Evolutionary conservation across 2,113 vertebrate species (phyloP), one percentile per base, ranked within the genome.

Genomic region (Limnothrissa miodon): DNA sequence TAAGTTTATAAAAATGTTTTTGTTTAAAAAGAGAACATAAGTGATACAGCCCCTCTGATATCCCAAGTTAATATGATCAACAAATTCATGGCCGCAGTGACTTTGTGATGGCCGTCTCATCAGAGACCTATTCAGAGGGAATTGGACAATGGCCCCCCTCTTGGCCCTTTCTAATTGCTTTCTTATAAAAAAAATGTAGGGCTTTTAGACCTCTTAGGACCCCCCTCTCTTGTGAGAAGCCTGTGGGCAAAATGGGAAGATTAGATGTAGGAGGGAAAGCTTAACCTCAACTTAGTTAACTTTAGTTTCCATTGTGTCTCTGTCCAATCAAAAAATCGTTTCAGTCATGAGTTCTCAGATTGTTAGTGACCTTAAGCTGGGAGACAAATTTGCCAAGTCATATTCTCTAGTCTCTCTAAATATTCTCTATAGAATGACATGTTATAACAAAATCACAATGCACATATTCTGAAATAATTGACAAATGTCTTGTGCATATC

Each of bases 111-210:
- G 66, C 66, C 33, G 66, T 33, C 66, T 74, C 66, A 74, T 74
- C 66, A 74, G 66, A 74, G 11, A 29, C 1, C 59, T 4, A 15
- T 74, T 70, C 62, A 70, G 44, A 45, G 82, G 39, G 81, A 79
- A 45, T 10, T 53, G 78, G 46, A 85, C 79, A 51, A 78, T 56
- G 59, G 84, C 81, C 80, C 84, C 46, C 84, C 80, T 70, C 82
- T 87, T 85, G 84, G 82, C 84, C 80, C 81, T 70, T 85, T 82
- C 53, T 45, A 44, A 74, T 66, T 45, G 51, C 45, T 79, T 81
- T 83, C 84, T 85, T 83, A 85, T 87, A 78, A 85, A 80, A 78
- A 80, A 45, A 84, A 83, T 82, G 83, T 79, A 53, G 85, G 84
- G 79, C 83, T 83, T 85, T 83, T 83, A 85, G 82, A 62, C 84